Conservation (phyloP, 2,113 vertebrate genomes). For the Dasyprocta punctata region DNA sequence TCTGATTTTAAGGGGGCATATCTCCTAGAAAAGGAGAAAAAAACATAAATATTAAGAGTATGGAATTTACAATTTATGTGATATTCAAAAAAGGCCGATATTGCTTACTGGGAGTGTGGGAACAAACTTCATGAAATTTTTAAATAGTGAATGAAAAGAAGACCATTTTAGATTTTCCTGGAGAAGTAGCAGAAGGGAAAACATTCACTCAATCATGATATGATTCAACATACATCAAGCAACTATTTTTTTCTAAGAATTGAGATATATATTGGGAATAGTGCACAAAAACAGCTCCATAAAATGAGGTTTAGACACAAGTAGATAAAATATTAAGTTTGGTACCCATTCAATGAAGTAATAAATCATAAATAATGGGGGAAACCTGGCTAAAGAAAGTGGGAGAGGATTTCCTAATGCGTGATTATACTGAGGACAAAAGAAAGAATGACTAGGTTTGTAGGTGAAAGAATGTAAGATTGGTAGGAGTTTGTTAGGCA, state of each 20-base stretch:
- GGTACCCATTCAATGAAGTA: background rate
- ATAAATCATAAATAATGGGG: background rate
- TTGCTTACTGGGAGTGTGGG: background rate
- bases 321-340: background rate
- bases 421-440: background rate
- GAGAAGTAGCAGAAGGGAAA: background rate
- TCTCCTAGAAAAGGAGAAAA: background rate
- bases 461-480: background rate
- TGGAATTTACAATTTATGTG: background rate
- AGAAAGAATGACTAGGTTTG: background rate
- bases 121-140: background rate
- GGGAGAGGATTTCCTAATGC: background rate
- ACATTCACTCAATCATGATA: background rate
- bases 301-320: background rate
- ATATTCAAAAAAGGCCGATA: background rate
- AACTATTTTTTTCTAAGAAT: background rate
- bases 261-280: background rate
- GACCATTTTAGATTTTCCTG: background rate
- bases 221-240: background rate
- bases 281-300: background rate
- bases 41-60: background rate
- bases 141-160: background rate
- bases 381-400: background rate
- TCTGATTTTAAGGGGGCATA: background rate
- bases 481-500: background rate